A percentile compares a stretch with the other conserved stretches of the same genome.
phyloP scores from a whole-genome alignment of 2,797 vertebrate species.

The Notolepis coatsorum region DNA sequence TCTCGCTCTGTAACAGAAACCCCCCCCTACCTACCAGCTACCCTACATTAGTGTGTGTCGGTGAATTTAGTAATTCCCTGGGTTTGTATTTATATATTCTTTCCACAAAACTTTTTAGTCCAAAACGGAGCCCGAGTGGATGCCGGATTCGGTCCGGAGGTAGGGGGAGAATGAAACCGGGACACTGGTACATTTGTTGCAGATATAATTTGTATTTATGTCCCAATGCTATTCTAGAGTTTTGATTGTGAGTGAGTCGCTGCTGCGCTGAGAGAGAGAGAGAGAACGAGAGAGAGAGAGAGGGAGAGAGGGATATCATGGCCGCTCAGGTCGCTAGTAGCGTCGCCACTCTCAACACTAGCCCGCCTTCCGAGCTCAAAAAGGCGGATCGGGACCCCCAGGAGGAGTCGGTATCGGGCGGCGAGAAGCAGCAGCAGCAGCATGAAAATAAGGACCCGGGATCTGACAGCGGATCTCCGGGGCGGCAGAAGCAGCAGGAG shows the following conservation, averaged over 20 bases:
- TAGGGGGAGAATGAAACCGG: constrained; percentile 82
- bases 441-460: constrained; percentile 82
- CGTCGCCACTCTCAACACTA: constrained; percentile 91
- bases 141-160: constrained; percentile 84
- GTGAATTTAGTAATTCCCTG: constrained; percentile 75
- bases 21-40: constrained; percentile 66
- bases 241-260: constrained; percentile 80
- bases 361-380: constrained; percentile 94
- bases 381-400: constrained; percentile 92
- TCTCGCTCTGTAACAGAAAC: constrained; percentile 85
- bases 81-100: constrained; percentile 78
- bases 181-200: constrained; percentile 81
- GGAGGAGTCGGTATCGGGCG: constrained; percentile 87
- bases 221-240: constrained; percentile 79
- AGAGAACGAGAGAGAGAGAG: constrained; percentile 68
- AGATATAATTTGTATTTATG: constrained; percentile 81
- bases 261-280: constrained; percentile 78
- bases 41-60: constrained; percentile 73
- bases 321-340: constrained; percentile 96
- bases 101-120: constrained; percentile 70
- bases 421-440: constrained; percentile 85
- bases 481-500: constrained; percentile 89
- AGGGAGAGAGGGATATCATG: constrained; percentile 86
- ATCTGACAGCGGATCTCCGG: constrained; percentile 81
- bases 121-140: constrained; percentile 77